Percentiles rank a stretch among this genome's conserved stretches.
Evolutionary conservation across 1,140 invertebrate genomes (phyloP).

Genomic region (Dolichoris vasculosae): DNA sequence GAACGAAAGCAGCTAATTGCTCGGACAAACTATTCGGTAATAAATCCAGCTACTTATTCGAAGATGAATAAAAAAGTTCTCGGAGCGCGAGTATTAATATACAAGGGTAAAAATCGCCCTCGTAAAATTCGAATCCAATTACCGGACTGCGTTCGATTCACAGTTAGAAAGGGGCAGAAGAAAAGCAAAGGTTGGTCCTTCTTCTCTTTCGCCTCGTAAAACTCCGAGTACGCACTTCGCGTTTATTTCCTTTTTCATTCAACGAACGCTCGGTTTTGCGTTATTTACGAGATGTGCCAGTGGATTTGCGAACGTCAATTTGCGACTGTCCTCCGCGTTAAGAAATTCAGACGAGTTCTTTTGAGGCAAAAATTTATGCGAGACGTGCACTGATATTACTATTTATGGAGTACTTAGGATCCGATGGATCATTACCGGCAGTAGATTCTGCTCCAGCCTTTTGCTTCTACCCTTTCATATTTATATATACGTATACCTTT

Average conservation of each 20-base stretch:
- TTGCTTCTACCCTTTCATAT: neutral
- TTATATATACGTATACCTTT: neutral
- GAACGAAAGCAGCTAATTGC: too few species aligned
- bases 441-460: constrained; percentile 6
- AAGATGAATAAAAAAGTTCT: too few species aligned
- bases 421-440: neutral
- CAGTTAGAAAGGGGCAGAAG: neutral
- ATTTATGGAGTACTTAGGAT: constrained; percentile 25
- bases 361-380: neutral
- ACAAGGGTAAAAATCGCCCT: too few species aligned
- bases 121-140: too few species aligned
- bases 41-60: too few species aligned
- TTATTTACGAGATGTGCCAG: neutral
- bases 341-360: neutral
- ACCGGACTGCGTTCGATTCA: neutral
- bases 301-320: constrained; percentile 6
- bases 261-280: neutral
- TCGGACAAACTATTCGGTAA: too few species aligned
- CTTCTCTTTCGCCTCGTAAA: neutral
- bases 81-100: too few species aligned
- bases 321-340: neutral
- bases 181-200: neutral
- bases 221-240: neutral
- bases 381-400: neutral
- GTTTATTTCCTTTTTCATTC: neutral